Base-by-base conservation (phyloP, 2,888 invertebrate species). In the Apamea anceps region DNA sequence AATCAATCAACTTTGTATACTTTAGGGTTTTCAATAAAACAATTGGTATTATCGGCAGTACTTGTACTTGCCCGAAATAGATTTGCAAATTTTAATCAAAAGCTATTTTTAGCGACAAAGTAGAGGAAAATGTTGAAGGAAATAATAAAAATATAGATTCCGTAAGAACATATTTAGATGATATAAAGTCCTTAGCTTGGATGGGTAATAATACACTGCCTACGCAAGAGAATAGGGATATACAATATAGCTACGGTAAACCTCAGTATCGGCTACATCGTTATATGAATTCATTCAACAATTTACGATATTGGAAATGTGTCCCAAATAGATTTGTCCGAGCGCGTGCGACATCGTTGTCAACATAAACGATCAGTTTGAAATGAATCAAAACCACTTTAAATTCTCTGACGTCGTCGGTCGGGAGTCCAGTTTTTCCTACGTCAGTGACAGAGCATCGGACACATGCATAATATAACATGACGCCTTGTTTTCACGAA, bases 101-200 rank as follows among this genome's bases (percentile, higher is more conserved):
- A 42, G 48, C 54, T 85, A 83, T 68, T 72, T 80, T 80, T 82
- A 80, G 48, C 18, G 15, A 45, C 7, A 28, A n/a, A 25, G 3
- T 71, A 42, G 37, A 82, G 85, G 85, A 82, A 80, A 85, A 85
- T 48, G 42, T 48, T 79, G 10, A 28, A 15, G 10, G 28, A 48
- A 81, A 68, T 63, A 63, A 51, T 48, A 62, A 15, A 7, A 2
- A 7, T n/a, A 45, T 7, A 25, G 8, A 28, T 32, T 45, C 8
- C 72, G 13, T n/a, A 15, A 65, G 8, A 25, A 42, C 28, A 1
- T 48, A 21, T 65, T 32, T n/a, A 0, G 0, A 63, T 18, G 0
- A n/a, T 1, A 63, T 15, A 2, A 37, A 57, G n/a, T 66, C 28
- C 28, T 28, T 37, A 15, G 28, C 21, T 57, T 18, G 8, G 37